Percentiles rank a stretch among this genome's conserved stretches.
These are phyloP conservation scores for Ectemnius continuus DNA, from an alignment of 2,888 invertebrate genomes.

Conservation along the genomic window DNA sequence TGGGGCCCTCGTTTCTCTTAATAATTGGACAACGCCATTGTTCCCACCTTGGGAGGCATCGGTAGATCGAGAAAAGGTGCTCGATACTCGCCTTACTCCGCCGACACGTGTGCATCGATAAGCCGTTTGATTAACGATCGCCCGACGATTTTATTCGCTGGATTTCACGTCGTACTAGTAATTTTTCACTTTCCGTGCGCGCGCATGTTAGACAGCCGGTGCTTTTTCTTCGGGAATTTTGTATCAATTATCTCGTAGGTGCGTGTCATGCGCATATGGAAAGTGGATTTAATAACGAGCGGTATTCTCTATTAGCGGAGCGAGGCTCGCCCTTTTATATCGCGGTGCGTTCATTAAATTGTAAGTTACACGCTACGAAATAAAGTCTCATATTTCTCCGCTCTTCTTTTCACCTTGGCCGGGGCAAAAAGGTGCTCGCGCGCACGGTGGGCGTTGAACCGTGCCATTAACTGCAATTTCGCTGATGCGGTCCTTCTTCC, in stretches of 20 bases:
- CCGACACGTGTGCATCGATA: conserved; percentile 55
- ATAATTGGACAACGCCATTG: conserved; percentile 63
- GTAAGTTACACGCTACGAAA: conserved; percentile 51
- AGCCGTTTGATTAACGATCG: conserved; percentile 52
- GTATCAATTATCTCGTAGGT: conserved; percentile 44
- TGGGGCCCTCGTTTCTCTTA: conserved; percentile 58
- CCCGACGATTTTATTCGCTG: conserved; percentile 42
- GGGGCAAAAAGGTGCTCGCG: conserved; percentile 47
- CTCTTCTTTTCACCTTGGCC: conserved; percentile 56
- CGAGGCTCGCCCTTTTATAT: conserved; percentile 44
- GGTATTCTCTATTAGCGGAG: conserved; percentile 46
- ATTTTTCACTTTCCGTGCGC: conserved; percentile 5
- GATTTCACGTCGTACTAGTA: conserved; percentile 18
- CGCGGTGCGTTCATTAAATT: conserved; percentile 55
- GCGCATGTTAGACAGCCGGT: neutral
- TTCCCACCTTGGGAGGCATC: conserved; percentile 52
- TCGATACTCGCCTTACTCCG: conserved; percentile 47
- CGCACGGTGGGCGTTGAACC: conserved; percentile 65
- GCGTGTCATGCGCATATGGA: conserved; percentile 27
- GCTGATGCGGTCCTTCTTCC: conserved; percentile 68
- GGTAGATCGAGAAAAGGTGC: conserved; percentile 52
- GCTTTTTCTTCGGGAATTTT: conserved; percentile 14
- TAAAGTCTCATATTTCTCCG: conserved; percentile 61
- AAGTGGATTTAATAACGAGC: conserved; percentile 49
- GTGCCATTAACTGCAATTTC: conserved; percentile 70